A percentile compares a stretch with the other conserved stretches of the same genome.
Conservation (phyloP, 2,888 invertebrate genomes). For the Thera britannica region DNA sequence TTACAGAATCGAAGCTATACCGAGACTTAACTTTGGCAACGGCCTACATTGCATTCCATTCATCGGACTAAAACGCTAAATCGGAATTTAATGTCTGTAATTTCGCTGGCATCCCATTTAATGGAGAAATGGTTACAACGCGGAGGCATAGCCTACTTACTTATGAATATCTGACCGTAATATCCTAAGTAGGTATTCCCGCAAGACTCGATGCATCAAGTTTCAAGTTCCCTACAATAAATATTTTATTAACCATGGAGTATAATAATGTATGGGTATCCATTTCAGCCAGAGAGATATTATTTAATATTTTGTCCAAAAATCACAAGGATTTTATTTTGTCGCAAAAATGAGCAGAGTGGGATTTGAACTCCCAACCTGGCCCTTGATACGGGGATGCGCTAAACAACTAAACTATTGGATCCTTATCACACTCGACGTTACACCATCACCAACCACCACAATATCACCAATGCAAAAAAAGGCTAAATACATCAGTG, state of each 20-base stretch:
- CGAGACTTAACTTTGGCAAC: conserved; percentile 8
- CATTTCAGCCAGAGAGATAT: not conserved
- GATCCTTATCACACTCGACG: too few relatives aligned
- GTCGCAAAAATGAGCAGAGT: too few relatives aligned
- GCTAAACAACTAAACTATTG: too few relatives aligned
- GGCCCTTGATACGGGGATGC: too few relatives aligned
- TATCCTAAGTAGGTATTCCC: conserved; percentile 23
- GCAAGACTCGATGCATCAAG: conserved; percentile 32
- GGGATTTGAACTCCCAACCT: too few relatives aligned
- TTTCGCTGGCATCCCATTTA: conserved; percentile 11
- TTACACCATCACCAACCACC: too few relatives aligned
- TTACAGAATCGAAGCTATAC: conserved; percentile 3
- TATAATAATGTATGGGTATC: not conserved
- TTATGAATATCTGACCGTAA: conserved; percentile 21
- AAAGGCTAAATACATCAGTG: not conserved
- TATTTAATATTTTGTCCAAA: not conserved
- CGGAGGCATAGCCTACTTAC: conserved; percentile 7
- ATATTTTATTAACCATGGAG: conserved; percentile 6
- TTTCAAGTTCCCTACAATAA: conserved; percentile 12
- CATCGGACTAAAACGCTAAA: conserved; percentile 17
- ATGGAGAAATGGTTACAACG: conserved; percentile 12
- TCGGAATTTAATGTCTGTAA: conserved; percentile 21
- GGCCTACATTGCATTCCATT: conserved; percentile 18
- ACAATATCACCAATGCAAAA: too few relatives aligned
- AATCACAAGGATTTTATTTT: not conserved